Evolutionary conservation across 1,140 invertebrate species (phyloP).

Genomic region (Nomia melanderi): DNA sequence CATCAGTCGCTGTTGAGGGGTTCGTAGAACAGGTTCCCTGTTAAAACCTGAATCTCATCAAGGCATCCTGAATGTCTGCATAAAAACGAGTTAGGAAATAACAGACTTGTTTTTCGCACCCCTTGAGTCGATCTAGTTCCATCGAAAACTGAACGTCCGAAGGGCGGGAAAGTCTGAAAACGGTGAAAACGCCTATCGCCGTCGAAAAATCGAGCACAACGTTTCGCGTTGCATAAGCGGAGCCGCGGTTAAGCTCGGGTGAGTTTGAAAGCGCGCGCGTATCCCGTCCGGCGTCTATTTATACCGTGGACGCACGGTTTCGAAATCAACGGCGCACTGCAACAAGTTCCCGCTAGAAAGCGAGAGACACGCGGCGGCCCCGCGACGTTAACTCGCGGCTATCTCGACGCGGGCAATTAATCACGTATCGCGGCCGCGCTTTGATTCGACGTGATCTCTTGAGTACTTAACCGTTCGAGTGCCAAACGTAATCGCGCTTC

Average conservation of each 20-base stretch:
- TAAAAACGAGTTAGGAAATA: no score
- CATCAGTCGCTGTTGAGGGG: no score
- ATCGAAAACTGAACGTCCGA: no score
- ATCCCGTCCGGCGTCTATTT: conserved; percentile 13
- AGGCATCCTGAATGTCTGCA: no score
- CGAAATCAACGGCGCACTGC: conserved; percentile 17
- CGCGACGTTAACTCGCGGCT: conserved; percentile 21
- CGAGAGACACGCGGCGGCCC: conserved; percentile 11
- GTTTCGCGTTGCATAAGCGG: conserved; percentile 16
- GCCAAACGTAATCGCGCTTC: no score
- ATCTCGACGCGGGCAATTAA: conserved; percentile 28
- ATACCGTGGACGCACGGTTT: conserved; percentile 9
- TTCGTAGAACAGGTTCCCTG: no score
- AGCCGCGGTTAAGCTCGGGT: conserved; percentile 31
- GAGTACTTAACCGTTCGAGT: no score
- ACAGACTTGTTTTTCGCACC: no score
- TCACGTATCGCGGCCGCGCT: conserved; percentile 15
- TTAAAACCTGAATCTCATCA: no score
- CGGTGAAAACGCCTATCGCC: conserved; percentile 14
- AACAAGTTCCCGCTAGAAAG: conserved; percentile 34
- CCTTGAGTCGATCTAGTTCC: no score
- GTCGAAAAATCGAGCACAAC: not conserved
- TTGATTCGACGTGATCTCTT: no score
- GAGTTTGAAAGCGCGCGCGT: conserved; percentile 17
- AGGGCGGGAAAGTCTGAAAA: no score